A percentile compares a stretch with the other conserved stretches of the same genome.
Conservation (phyloP, 1,140 invertebrate genomes). For the Brachionus manjavacas region DNA sequence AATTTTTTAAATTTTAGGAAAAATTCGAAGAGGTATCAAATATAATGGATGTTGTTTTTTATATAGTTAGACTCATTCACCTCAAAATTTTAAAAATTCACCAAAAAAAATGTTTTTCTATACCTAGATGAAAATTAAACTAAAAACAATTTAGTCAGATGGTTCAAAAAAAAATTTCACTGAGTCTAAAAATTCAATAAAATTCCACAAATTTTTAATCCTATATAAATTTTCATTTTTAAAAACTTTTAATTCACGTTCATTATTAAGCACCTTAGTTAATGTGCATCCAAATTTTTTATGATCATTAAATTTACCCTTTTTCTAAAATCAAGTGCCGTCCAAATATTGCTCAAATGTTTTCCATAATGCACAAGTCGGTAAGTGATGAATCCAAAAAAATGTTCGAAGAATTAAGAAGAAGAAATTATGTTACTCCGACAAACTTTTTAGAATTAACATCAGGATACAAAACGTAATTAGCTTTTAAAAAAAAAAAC, state of each 20-base stretch:
- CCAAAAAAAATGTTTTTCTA: background rate
- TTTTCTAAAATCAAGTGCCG: constrained; percentile 2
- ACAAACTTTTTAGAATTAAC: constrained; percentile 77
- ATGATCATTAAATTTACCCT: background rate
- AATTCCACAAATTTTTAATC: background rate
- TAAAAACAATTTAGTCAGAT: background rate
- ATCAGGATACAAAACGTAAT: constrained; percentile 71
- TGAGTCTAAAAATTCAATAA: background rate
- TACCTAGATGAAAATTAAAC: background rate
- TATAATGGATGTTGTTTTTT: background rate
- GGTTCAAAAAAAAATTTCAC: background rate
- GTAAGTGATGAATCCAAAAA: constrained; percentile 64
- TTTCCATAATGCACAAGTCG: constrained; percentile 71
- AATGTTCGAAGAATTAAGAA: constrained; percentile 70
- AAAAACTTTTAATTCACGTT: background rate
- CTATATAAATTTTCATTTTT: background rate
- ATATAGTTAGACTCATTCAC: background rate
- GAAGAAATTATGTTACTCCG: constrained; percentile 79
- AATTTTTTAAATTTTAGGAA: background rate
- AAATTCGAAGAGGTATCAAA: background rate
- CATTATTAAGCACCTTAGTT: background rate
- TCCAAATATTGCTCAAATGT: constrained; percentile 66
- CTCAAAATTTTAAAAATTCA: background rate
- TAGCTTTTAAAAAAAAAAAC: background rate
- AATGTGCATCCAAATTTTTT: background rate